Base-by-base conservation (phyloP, 2,113 vertebrate species). In the Lichenostomus cassidix region DNA sequence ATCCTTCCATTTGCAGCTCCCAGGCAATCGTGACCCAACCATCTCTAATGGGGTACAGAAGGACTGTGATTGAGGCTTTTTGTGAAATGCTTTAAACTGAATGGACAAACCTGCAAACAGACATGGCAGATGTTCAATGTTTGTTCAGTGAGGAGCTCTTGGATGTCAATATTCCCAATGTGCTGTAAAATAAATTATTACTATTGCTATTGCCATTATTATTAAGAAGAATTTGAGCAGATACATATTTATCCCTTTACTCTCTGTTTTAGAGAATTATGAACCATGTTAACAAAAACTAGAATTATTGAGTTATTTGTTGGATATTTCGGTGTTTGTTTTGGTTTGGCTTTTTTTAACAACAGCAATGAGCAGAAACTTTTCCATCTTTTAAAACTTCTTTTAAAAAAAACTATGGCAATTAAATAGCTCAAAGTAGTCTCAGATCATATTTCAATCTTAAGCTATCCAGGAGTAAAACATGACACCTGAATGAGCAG, bases 1-100 rank as follows among this genome's bases (percentile, higher is more conserved):
- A 89, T 53, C 62, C 49, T 65, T 94, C 89, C 76, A 84, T 95
- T 89, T 93, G 73, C 41, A 84, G 93, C 29, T 60, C 55, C 28
- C 2, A 3, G 62, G 88, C 73, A 44, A 46, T 21, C 2, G 0
- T 59, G 68, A 83, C 76, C 79, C 64, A 37, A 1, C 7, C 6
- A 11, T 28, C 69, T 47, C 80, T 94, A 87, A 90, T 19, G 55
- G 47, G 20, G 37, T 27, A 15, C 63, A 88, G 83, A 80, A 85
- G 52, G 55, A 15, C 33, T 1, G 24, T n/a, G 85, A 22, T 2
- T 39, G 74, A 63, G 44, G 76, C 4, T 70, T 50, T 69, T 41
- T 49, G 15, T 58, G 50, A 65, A 91, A 71, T 50, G 3, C 46
- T 37, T 87, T 80, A 42, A 42, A 42, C 1, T n/a, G 55, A 17